phyloP scores from a whole-genome alignment of 2,797 vertebrate species.

The Macrochelys suwanniensis region DNA sequence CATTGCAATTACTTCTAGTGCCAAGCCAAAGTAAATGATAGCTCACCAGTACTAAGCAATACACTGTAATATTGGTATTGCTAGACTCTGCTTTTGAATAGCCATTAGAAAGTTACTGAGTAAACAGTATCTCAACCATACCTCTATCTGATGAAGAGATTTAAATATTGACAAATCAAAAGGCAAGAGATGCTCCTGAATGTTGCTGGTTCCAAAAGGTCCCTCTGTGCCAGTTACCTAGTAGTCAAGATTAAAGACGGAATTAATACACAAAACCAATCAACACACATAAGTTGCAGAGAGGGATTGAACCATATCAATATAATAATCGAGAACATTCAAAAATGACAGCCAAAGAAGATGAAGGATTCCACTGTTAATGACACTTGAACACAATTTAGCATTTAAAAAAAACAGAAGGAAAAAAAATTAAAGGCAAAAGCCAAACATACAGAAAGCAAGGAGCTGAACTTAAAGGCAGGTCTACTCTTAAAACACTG shows the following conservation, averaged over 20 bases:
- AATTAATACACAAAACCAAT: not conserved
- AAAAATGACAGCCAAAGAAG: not conserved
- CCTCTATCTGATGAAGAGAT: slow-evolving; percentile 96
- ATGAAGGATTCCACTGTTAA: not conserved
- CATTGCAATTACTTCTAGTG: not conserved
- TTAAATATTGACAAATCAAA: slow-evolving; percentile 97
- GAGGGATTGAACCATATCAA: not conserved
- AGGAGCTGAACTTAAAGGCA: not conserved
- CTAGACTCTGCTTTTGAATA: not conserved
- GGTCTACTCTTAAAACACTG: not conserved
- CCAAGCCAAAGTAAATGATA: not conserved
- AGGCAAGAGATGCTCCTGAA: slow-evolving; percentile 90
- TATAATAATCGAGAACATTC: not conserved
- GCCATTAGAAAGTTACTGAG: not conserved
- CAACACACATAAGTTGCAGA: not conserved
- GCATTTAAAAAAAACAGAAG: not conserved
- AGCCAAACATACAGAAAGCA: not conserved
- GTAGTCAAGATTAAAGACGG: slow-evolving; percentile 4
- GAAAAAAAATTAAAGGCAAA: not conserved
- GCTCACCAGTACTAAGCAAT: not conserved
- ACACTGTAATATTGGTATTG: not conserved
- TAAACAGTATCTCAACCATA: slow-evolving; percentile 68
- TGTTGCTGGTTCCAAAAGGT: slow-evolving; percentile 94
- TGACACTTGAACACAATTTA: not conserved
- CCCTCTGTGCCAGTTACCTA: slow-evolving; percentile 92